Evolutionary conservation across 1,140 invertebrate genomes (phyloP).

Genomic region (Papilio dardanus): DNA sequence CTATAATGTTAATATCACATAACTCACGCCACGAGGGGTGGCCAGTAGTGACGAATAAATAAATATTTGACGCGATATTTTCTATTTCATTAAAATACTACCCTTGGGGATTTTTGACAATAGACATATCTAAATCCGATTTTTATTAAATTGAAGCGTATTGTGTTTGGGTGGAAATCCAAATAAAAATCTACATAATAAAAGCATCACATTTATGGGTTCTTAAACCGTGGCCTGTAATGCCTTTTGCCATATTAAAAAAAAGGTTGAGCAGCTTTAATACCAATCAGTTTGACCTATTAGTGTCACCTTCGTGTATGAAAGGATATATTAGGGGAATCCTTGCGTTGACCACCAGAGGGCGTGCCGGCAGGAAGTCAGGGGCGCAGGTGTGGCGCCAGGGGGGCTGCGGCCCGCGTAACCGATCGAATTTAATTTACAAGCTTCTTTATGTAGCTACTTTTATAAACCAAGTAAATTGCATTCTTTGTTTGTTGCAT

Average conservation of each 20-base stretch:
- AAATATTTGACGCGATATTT: not conserved
- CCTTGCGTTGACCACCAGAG: conserved; percentile 14
- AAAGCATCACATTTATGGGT: not conserved
- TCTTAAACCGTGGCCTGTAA: not conserved
- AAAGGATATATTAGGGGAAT: conserved; percentile 12
- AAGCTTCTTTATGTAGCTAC: not conserved
- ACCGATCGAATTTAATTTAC: conserved; percentile 15
- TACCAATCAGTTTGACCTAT: not conserved
- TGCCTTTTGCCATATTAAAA: not conserved
- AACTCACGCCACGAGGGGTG: not conserved
- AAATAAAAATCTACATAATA: too few relatives aligned
- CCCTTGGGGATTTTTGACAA: too few relatives aligned
- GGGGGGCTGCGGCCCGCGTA: conserved; percentile 34
- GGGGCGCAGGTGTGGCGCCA: conserved; percentile 42
- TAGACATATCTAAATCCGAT: too few relatives aligned
- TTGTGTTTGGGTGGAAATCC: too few relatives aligned
- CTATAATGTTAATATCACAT: not conserved
- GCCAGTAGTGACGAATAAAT: not conserved
- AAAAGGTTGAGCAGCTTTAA: not conserved
- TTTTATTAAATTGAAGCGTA: too few relatives aligned
- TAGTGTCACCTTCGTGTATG: conserved; percentile 7
- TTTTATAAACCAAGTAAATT: not conserved
- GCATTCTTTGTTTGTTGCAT: not conserved
- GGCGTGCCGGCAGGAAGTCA: conserved; percentile 34
- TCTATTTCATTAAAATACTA: not conserved